Percentiles rank a stretch among this genome's conserved stretches.
Conservation (phyloP, 2,888 invertebrate genomes). For the Syritta pipiens region DNA sequence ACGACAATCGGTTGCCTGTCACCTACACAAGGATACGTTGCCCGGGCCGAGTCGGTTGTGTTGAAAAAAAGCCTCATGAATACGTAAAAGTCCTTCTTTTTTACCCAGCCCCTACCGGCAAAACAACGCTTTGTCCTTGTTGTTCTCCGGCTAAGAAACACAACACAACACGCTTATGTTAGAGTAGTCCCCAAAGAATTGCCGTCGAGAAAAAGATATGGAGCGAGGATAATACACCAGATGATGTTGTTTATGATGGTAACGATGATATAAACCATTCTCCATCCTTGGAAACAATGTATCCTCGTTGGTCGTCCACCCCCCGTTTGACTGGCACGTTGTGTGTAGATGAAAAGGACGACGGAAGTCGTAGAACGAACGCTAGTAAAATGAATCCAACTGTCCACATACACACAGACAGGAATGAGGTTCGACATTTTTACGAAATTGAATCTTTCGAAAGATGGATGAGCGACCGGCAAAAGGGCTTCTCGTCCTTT, state of each 20-base stretch:
- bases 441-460: slow-evolving; percentile 48
- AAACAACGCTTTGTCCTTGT: slow-evolving; percentile 54
- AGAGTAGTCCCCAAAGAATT: slow-evolving; percentile 57
- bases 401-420: neutral
- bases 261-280: slow-evolving; percentile 53
- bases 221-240: slow-evolving; percentile 54
- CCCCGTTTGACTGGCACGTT: slow-evolving; percentile 17
- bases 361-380: slow-evolving; percentile 33
- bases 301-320: neutral
- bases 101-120: neutral
- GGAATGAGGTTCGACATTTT: slow-evolving; percentile 35
- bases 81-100: slow-evolving; percentile 28
- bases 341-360: slow-evolving; percentile 13
- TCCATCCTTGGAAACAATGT: slow-evolving; percentile 21
- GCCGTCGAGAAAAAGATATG: slow-evolving; percentile 44
- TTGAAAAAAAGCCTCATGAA: slow-evolving; percentile 49
- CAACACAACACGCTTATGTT: slow-evolving; percentile 49
- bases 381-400: slow-evolving; percentile 30
- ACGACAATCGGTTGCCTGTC: slow-evolving; percentile 27
- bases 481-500: slow-evolving; percentile 35
- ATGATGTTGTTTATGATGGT: slow-evolving; percentile 58
- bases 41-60: slow-evolving; percentile 9
- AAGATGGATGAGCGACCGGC: slow-evolving; percentile 44
- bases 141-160: slow-evolving; percentile 23
- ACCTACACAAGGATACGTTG: slow-evolving; percentile 8